Conservation (phyloP, 2,888 invertebrate genomes). For the Agrypnus murinus region DNA sequence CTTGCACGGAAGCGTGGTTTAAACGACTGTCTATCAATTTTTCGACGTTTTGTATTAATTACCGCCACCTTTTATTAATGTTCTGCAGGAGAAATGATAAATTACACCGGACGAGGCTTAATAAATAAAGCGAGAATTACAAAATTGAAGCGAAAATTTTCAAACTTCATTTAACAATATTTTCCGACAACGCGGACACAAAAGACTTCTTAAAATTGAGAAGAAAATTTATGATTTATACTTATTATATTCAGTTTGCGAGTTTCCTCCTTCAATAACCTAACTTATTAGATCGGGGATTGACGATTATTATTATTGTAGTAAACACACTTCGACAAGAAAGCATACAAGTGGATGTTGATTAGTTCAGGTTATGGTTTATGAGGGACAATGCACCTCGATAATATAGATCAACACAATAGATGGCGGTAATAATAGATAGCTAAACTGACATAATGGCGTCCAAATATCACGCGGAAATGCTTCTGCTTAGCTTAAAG, state of each 20-base stretch:
- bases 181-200: conserved; percentile 25
- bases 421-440: conserved; percentile 18
- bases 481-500: background rate
- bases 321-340: conserved; percentile 4
- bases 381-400: conserved; percentile 19
- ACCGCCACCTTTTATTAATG: conserved; percentile 29
- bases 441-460: conserved; percentile 14
- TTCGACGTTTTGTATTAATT: conserved; percentile 27
- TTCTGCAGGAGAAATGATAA: conserved; percentile 8
- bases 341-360: conserved; percentile 25
- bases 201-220: conserved; percentile 10
- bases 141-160: conserved; percentile 22
- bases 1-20: conserved; percentile 15
- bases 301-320: too few species aligned
- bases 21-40: conserved; percentile 24
- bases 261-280: conserved; percentile 9
- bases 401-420: conserved; percentile 19
- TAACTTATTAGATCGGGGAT: background rate
- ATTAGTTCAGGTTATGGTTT: conserved; percentile 29
- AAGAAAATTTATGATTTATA: conserved; percentile 19
- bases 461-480: conserved; percentile 11
- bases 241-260: background rate
- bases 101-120: conserved; percentile 17
- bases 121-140: conserved; percentile 30
- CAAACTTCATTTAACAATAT: conserved; percentile 31